Conservation (phyloP, 2,888 invertebrate genomes). For the Didymodactylos carnosus region DNA sequence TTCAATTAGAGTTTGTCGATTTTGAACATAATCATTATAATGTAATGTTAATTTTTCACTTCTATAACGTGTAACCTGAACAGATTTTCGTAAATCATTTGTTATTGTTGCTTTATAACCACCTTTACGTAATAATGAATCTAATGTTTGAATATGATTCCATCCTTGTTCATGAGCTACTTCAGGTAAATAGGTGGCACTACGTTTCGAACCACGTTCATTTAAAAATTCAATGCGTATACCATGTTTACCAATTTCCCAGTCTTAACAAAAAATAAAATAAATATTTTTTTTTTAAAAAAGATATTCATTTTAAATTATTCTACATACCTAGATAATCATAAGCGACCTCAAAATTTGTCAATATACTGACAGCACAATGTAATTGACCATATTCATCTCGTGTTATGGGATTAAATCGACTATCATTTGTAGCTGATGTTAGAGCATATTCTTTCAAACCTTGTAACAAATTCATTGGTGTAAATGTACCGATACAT, state of each 20-base stretch:
- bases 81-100: slow-evolving; percentile 43
- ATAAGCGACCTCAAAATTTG: slow-evolving; percentile 88
- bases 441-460: slow-evolving; percentile 88
- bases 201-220: slow-evolving; percentile 72
- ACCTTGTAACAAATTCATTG: slow-evolving; percentile 53
- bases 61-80: slow-evolving; percentile 84
- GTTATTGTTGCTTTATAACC: slow-evolving; percentile 59
- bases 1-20: neutral
- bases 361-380: slow-evolving; percentile 82
- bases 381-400: slow-evolving; percentile 78
- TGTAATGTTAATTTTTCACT: slow-evolving; percentile 60
- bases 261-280: slow-evolving; percentile 46
- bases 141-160: slow-evolving; percentile 94
- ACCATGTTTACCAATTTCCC: slow-evolving; percentile 61
- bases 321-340: too few species aligned
- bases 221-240: slow-evolving; percentile 90
- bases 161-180: slow-evolving; percentile 97
- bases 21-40: slow-evolving; percentile 7
- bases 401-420: slow-evolving; percentile 77
- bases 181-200: slow-evolving; percentile 93
- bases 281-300: too few species aligned
- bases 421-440: slow-evolving; percentile 84
- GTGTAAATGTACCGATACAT: slow-evolving; percentile 95
- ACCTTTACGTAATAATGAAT: slow-evolving; percentile 84
- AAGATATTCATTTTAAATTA: too few species aligned